These are phyloP conservation scores for Blomia tropicalis DNA, from an alignment of 2,888 invertebrate species.

Conservation along the genomic window DNA sequence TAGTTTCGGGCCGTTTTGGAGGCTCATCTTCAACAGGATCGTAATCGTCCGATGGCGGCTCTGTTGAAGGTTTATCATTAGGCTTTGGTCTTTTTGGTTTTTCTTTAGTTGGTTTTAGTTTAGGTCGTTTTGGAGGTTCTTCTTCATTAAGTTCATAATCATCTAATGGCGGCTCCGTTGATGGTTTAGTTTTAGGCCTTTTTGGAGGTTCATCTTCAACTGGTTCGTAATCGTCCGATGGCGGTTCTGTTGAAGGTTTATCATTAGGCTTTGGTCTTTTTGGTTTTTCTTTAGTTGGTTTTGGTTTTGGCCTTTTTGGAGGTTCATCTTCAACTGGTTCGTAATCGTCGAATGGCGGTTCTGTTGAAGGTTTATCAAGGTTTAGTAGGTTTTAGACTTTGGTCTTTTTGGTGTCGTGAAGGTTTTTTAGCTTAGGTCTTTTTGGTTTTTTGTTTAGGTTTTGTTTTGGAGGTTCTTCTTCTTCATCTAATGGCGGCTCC, in stretches of 20 bases:
- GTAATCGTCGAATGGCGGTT: neutral
- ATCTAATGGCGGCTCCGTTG: neutral
- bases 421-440: neutral
- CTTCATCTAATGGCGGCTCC: neutral
- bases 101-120: neutral
- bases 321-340: neutral
- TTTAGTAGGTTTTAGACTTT: neutral
- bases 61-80: neutral
- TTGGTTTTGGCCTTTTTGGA: neutral
- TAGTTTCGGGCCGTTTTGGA: neutral
- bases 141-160: neutral
- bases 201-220: neutral
- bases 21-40: neutral
- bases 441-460: neutral
- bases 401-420: neutral
- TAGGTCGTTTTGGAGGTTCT: neutral
- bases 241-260: neutral
- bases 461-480: constrained; percentile 1
- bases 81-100: neutral
- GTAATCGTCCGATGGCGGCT: neutral
- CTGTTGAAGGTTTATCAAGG: neutral
- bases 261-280: neutral
- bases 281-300: neutral
- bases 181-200: neutral
- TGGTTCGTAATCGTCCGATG: neutral